Conservation (phyloP, 1,140 invertebrate species). For the Drosophila pandora region DNA sequence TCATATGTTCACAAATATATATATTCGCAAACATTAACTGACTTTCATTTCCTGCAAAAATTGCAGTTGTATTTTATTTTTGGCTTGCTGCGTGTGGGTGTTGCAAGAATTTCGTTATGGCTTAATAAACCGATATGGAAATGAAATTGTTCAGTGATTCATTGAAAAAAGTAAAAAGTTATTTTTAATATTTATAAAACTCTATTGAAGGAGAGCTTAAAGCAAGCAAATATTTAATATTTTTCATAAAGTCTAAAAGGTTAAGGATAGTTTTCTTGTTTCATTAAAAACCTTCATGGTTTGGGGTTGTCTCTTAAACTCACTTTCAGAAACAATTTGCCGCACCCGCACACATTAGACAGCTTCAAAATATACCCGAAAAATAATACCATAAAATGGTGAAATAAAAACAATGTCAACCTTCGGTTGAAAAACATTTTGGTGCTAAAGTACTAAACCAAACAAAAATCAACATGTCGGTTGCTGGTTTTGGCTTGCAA, state of each 20-base stretch:
- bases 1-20: background rate
- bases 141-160: conserved; percentile 39
- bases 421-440: conserved; percentile 57
- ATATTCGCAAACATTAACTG: conserved; percentile 22
- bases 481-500: conserved; percentile 38
- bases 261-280: conserved; percentile 20
- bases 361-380: conserved; percentile 12
- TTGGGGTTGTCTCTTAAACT: conserved; percentile 16
- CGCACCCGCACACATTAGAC: conserved; percentile 32
- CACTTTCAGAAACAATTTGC: conserved; percentile 27
- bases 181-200: background rate
- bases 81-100: conserved; percentile 35
- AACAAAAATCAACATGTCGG: conserved; percentile 40
- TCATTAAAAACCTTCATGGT: conserved; percentile 23
- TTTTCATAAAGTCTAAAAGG: no score
- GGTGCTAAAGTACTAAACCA: conserved; percentile 40
- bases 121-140: conserved; percentile 38
- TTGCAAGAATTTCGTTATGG: conserved; percentile 47
- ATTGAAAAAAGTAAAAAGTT: conserved; percentile 6
- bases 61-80: conserved; percentile 11
- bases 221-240: background rate
- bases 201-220: background rate
- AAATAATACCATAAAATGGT: conserved; percentile 21
- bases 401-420: conserved; percentile 56
- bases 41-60: conserved; percentile 74